These are phyloP conservation scores for Rhyacichthys aspro DNA, from an alignment of 2,797 vertebrate species.

Conservation along the genomic window DNA sequence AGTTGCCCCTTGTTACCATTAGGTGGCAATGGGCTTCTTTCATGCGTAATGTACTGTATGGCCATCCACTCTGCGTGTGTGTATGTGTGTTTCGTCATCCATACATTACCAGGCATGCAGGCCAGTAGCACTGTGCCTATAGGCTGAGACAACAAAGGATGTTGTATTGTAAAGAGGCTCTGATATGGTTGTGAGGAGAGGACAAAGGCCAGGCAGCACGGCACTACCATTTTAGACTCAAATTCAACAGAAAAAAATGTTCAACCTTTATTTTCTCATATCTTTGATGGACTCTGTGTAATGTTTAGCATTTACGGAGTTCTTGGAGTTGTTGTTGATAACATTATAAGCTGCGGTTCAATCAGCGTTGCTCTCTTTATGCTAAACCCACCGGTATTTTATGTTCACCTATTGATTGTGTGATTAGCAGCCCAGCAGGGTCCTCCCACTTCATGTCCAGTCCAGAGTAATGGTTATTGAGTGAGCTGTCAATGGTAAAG, in stretches of 20 bases:
- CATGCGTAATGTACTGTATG: conserved; percentile 16
- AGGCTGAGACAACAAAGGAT: conserved; percentile 69
- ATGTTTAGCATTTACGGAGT: not conserved
- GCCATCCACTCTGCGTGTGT: conserved; percentile 19
- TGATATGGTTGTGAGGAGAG: conserved; percentile 47
- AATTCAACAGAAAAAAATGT: conserved; percentile 10
- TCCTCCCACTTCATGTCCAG: conserved; percentile 66
- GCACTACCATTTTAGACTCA: conserved; percentile 6
- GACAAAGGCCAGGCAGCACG: conserved; percentile 24
- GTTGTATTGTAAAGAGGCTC: conserved; percentile 22
- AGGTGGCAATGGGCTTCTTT: conserved; percentile 73
- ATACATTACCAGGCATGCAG: conserved; percentile 56
- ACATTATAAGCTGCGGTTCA: conserved; percentile 41
- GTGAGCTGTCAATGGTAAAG: conserved; percentile 65
- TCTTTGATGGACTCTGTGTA: no score
- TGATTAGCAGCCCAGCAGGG: conserved; percentile 65
- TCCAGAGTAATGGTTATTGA: conserved; percentile 77
- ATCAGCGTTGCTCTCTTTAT: conserved; percentile 47
- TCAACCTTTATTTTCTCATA: not conserved
- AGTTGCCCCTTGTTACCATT: conserved; percentile 49
- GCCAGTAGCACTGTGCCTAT: conserved; percentile 47
- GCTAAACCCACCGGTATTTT: conserved; percentile 66
- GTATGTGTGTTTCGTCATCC: conserved; percentile 54
- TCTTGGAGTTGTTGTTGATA: conserved; percentile 25
- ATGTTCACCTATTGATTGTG: conserved; percentile 74